Evolutionary conservation across 2,888 invertebrate genomes (phyloP).

Genomic region (Fragum whitleyi): DNA sequence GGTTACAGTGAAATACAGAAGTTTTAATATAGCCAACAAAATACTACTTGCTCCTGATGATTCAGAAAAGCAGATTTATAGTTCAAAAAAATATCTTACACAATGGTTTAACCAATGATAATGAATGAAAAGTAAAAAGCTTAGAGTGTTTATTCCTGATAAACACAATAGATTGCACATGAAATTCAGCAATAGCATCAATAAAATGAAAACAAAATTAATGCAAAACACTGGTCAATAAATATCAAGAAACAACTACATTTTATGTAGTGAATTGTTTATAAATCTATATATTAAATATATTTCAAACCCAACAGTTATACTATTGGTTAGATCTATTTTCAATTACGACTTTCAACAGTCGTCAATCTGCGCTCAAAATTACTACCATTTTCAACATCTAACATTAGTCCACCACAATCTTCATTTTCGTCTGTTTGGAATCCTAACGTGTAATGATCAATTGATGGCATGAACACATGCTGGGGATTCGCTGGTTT

Average conservation of each 20-base stretch:
- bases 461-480: constrained; percentile 65
- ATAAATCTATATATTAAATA: neutral
- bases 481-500: constrained; percentile 66
- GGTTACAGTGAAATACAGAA: too few species aligned
- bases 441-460: constrained; percentile 62
- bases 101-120: too few species aligned
- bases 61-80: too few species aligned
- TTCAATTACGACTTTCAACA: constrained; percentile 21
- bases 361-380: constrained; percentile 40
- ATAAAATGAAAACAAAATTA: neutral
- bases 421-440: constrained; percentile 63
- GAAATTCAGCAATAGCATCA: neutral
- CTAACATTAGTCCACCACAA: constrained; percentile 42
- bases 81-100: too few species aligned
- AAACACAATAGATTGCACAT: neutral
- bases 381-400: constrained; percentile 37
- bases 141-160: neutral
- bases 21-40: too few species aligned
- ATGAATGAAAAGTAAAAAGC: neutral
- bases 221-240: neutral
- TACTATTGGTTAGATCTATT: neutral
- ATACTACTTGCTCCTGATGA: too few species aligned
- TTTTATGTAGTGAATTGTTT: neutral
- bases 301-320: neutral
- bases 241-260: neutral